Conservation (phyloP, 2,797 vertebrate species). For the Pangasius mekongensis region DNA sequence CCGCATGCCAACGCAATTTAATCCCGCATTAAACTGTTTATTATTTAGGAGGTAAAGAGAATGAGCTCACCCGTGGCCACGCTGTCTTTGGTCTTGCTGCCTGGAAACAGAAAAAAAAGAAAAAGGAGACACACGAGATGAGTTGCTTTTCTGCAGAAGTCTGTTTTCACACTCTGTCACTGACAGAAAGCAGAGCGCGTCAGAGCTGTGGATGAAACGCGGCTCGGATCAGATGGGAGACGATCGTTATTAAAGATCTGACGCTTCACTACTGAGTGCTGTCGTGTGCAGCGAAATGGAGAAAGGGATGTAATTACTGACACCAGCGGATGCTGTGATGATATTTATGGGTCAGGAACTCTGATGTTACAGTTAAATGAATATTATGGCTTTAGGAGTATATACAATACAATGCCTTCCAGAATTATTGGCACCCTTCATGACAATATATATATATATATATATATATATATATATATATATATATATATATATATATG, state of each 20-base stretch:
- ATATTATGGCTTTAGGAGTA: background rate
- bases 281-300: too few relatives aligned
- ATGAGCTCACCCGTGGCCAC: slow-evolving; percentile 87
- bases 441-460: background rate
- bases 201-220: background rate
- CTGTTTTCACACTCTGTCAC: background rate
- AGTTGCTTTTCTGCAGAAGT: background rate
- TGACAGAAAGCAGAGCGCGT: too few relatives aligned
- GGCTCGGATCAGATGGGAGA: background rate
- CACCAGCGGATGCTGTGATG: too few relatives aligned
- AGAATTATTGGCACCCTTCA: background rate
- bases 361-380: background rate
- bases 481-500: too few relatives aligned
- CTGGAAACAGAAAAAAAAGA: slow-evolving; percentile 69
- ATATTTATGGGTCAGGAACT: background rate
- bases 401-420: background rate
- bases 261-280: background rate
- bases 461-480: too few relatives aligned
- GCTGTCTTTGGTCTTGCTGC: slow-evolving; percentile 95
- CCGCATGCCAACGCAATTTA: slow-evolving; percentile 30
- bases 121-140: slow-evolving; percentile 29
- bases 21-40: slow-evolving; percentile 38
- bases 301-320: background rate
- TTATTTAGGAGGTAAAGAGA: slow-evolving; percentile 48
- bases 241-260: background rate